Evolutionary conservation across 2,113 vertebrate species (phyloP).

Genomic region (Myotis davidii): DNA sequence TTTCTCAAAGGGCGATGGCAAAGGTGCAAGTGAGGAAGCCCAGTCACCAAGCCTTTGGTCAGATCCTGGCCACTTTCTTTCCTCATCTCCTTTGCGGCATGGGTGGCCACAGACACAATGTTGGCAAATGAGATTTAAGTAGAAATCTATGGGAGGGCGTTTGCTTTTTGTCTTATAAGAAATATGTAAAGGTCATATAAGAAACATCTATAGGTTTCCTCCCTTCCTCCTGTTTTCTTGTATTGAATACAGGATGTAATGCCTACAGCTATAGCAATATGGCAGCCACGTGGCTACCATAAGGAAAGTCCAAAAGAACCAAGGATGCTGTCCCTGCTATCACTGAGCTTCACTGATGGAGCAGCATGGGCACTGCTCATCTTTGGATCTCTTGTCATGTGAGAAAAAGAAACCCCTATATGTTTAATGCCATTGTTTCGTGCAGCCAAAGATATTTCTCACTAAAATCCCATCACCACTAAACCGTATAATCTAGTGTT

Average conservation of each 20-base stretch:
- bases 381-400: neutral
- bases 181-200: neutral
- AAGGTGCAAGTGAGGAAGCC: neutral
- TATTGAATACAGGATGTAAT: neutral
- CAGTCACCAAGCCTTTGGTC: neutral
- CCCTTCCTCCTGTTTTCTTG: neutral
- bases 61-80: neutral
- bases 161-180: neutral
- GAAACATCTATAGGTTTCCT: neutral
- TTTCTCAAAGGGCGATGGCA: neutral
- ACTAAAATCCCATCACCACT: neutral
- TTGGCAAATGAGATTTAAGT: neutral
- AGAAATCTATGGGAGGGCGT: neutral
- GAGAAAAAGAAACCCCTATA: neutral
- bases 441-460: neutral
- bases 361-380: too few species aligned
- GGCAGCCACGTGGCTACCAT: neutral
- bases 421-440: neutral
- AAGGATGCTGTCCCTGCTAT: too few species aligned
- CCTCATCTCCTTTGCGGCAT: neutral
- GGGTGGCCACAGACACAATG: neutral
- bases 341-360: neutral
- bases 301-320: neutral
- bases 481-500: neutral
- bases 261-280: neutral